Evolutionary conservation across 2,113 vertebrate species (phyloP), one percentile per base, ranked within the genome.

Genomic region (Lamprologus lemairii): DNA sequence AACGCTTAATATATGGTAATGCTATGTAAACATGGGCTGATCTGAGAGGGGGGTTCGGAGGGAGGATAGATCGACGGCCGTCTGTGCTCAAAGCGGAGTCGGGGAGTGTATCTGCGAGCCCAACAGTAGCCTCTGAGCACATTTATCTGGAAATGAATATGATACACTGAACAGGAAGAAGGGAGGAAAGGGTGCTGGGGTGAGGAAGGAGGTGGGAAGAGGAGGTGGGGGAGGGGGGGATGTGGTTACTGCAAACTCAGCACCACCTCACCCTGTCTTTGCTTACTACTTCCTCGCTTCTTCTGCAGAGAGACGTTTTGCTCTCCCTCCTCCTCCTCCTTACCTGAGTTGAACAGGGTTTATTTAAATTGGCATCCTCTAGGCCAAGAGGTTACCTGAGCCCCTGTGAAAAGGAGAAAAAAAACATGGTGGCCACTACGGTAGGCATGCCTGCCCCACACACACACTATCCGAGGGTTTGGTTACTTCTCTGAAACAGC

Each of bases 1-100:
- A 42, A 73, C 75, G 89, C 93, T 95, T 95, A 96, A 95, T 95
- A 94, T 95, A 96, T 96, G 95, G 83, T 96, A 96, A 96, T 95
- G 91, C 95, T 95, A 95, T 96, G 95, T 95, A 95, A 96, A 95
- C 95, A 96, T 84, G 83, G 87, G 91, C 94, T 93, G 93, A 96
- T 95, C 95, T 93, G 90, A 93, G 92, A 85, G 87, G 89, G 82
- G 86, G 88, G 91, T 91, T 94, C 88, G 89, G 54, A 49, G 88
- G 91, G 91, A 88, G 92, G 92, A 91, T 71, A 55, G 89, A 92
- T 92, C 83, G 89, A 54, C 90, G 89, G 81, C 26, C 80, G 93
- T 89, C 81, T 80, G 86, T 26, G 87, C 90, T 90, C 87, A 93
- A 88, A 94, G 92, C 92, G n/a, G 86, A 85, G 83, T 82, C 84